Percentiles rank a stretch among this genome's conserved stretches.
Conservation (phyloP, 2,113 vertebrate genomes). For the Hydrolagus affinis region DNA sequence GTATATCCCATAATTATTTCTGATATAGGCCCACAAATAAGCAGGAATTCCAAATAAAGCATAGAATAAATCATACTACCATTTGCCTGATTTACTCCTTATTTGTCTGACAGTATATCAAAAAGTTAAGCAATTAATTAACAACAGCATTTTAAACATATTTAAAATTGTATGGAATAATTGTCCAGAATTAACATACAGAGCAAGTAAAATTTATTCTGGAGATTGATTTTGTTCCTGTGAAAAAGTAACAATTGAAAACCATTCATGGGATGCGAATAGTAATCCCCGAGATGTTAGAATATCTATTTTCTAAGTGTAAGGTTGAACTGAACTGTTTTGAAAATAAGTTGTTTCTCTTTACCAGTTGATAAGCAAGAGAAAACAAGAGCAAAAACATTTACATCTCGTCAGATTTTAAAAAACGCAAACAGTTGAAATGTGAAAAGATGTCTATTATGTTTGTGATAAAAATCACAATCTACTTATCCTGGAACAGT, state of each 20-base stretch:
- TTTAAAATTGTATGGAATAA: background rate
- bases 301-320: background rate
- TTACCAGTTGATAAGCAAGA: background rate
- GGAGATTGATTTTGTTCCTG: background rate
- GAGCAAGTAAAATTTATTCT: background rate
- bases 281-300: background rate
- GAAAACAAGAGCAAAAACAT: background rate
- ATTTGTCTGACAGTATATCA: no score
- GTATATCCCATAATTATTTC: background rate
- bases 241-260: background rate
- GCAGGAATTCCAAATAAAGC: background rate
- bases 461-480: slow-evolving; percentile 6
- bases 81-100: background rate
- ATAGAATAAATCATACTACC: background rate
- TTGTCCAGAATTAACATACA: background rate
- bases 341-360: background rate
- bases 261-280: no score
- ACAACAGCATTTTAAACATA: background rate
- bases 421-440: background rate
- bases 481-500: slow-evolving; percentile 22
- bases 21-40: slow-evolving; percentile 5
- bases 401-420: background rate
- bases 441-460: background rate
- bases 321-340: background rate
- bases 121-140: background rate